Base-by-base conservation (phyloP, 30 jellyfish, hydroid and myxozoan genomes). In the Aurelia sp. region DNA sequence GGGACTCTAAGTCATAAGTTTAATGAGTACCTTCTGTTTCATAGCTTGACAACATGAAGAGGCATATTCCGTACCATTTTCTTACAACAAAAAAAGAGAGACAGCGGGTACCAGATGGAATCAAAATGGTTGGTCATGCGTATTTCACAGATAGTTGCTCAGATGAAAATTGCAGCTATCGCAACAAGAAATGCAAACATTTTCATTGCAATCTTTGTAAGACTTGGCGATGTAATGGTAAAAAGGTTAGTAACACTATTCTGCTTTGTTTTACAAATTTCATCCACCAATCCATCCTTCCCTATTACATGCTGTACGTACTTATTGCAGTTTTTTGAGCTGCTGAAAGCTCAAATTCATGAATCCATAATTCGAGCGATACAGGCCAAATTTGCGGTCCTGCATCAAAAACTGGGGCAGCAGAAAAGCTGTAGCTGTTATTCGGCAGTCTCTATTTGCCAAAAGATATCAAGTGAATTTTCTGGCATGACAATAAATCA, bases 11-110 rank as follows among this genome's bases (percentile, higher is more conserved):
- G 1, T 27, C 33, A 27, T 27, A n/a, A n/a, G n/a, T n/a, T 4
- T 37, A 37, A 37, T 37, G 4, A 37, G 50, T 20, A 53, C 20
- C 4, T 81, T 30, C 9, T 55, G 59, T 53, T 7, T 70, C 30
- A 50, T 82, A 82, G 91, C 78, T 82, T 53, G 91, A 82, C 71
- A 82, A 82, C 70, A 65, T 82, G 84, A 82, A 82, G 50, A 59
- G 91, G 19, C 91, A 82, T 53, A 69, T 82, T 70, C 84, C 74
- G 35, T 82, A 71, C 47, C 91, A 82, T 41, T 67, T 82, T 53
- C 30, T 57, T 53, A 82, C 60, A 33, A 27, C 44, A 30, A 82
- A 70, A 22, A 82, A 82, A 61, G 91, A 82, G 40, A 68, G 91
- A 52, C 69, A 70, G 31, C 52, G 75, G 44, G 74, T 79, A 37